Percentiles rank a stretch among this genome's conserved stretches.
Conservation (phyloP, 92 coral and sea anemone species). For the Pocillopora grandis region DNA sequence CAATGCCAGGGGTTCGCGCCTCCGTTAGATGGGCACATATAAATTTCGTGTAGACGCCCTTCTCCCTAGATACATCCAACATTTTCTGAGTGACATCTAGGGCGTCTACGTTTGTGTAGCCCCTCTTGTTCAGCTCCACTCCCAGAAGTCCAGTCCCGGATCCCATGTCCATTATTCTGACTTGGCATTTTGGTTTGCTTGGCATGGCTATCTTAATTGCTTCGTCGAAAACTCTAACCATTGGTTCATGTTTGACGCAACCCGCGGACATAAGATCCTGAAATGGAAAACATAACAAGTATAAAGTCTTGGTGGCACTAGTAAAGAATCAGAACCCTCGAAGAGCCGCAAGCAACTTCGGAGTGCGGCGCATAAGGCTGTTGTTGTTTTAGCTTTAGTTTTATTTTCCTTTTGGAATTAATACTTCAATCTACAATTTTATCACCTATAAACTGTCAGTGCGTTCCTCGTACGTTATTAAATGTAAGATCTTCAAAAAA, state of each 20-base stretch:
- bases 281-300: background rate
- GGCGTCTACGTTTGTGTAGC: constrained; percentile 51
- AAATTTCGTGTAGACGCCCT: constrained; percentile 31
- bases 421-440: too few relatives aligned
- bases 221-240: background rate
- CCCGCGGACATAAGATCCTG: constrained; percentile 34
- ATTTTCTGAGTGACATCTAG: constrained; percentile 51
- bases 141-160: constrained; percentile 58
- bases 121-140: constrained; percentile 15
- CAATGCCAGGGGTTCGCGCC: constrained; percentile 18
- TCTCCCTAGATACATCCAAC: constrained; percentile 39
- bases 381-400: too few relatives aligned
- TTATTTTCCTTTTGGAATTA: too few relatives aligned
- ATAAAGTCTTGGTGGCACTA: too few relatives aligned
- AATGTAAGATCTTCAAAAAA: too few relatives aligned
- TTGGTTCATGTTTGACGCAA: constrained; percentile 30
- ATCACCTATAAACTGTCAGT: too few relatives aligned
- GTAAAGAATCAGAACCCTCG: too few relatives aligned
- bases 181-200: background rate
- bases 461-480: too few relatives aligned
- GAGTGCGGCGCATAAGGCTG: too few relatives aligned
- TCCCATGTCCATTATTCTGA: constrained; percentile 46
- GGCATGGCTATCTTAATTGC: background rate
- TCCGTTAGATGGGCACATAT: constrained; percentile 43
- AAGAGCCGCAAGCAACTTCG: too few relatives aligned